Base-by-base conservation (phyloP, 1,140 invertebrate species). In the Anoplophora glabripennis region DNA sequence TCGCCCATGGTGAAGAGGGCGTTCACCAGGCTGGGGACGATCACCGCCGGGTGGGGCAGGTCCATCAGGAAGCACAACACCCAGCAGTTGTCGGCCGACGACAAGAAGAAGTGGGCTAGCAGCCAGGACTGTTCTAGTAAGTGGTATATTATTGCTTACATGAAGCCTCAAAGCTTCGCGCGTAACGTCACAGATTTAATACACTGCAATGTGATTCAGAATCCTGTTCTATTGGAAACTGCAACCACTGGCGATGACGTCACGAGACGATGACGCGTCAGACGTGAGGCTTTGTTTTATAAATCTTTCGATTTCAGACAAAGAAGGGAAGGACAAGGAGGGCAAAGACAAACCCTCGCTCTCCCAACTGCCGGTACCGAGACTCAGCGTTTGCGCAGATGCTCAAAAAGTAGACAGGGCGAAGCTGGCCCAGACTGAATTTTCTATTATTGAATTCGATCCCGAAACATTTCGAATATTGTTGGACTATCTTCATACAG, bases 361-460 rank as follows among this genome's bases (percentile, higher is more conserved):
- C 45, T 82, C 84, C 51, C 84, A 87, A 61, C 73, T 92, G 49
- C 88, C 88, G 33, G 89, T 95, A 7, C 92, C 93, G 21, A 83
- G 92, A 59, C 80, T 96, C 18, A 93, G 91, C 60, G 92, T 96
- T 37, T 95, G 93, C 78, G 93, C 92, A 1, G 92, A 96, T 74
- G 90, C 90, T 38, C 92, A 94, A 71, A 96, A 96, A 81, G 92
- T 96, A 10, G 93, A 96, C 74, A 81, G 90, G 41, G 84, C 89
- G 21, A 94, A 95, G 78, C 76, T 96, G 17, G 92, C 91, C 14
- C 93, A 96, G 80, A 93, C 90, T 59, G 93, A 96, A 89, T 96
- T 96, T 77, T 90, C 89, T 53, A 94, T 96, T 67, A 95, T 94
- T 67, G 93, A 96, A 77, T 96, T 96, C 76, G 93, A 96, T 79